Evolutionary conservation across 2,888 invertebrate species (phyloP), one percentile per base, ranked within the genome.

Genomic region (Alcis repandata): DNA sequence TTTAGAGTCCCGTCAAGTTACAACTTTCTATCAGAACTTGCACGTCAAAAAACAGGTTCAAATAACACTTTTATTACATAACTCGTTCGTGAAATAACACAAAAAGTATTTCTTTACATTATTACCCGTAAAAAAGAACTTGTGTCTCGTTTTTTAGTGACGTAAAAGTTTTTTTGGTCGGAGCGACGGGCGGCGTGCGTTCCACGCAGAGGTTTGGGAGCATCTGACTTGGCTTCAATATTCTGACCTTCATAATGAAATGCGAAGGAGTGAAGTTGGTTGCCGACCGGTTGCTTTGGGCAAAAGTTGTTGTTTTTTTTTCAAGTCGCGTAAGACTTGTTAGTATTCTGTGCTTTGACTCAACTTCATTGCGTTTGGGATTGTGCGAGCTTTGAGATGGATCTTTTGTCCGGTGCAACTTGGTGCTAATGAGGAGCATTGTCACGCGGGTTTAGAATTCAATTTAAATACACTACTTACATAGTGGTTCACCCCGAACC

Each of bases 261-360:
- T 66, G 65, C 65, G 60, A 58, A 70, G 72, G 78, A 79, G 84
- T 87, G 89, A 91, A 91, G 91, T 91, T 90, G 76, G 88, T 61
- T 46, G 63, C 60, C 68, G 84, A 90, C 91, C 90, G 90, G 91
- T 91, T 85, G 71, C 88, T 90, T 90, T 91, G 77, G 91, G 89
- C 90, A 89, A 91, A 91, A 90, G 87, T 89, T 83, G 84, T 79
- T 79, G 74, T 79, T 79, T 81, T 79, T 83, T 79, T 77, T 76
- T 79, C 79, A 79, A 82, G 80, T 79, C 19, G 57, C 57, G 36
- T 77, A 74, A 72, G 41, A 67, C 70, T 80, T 79, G 59, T 63
- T 67, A 51, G 59, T 68, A 68, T 67, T 67, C 70, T 71, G 69
- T 62, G 66, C 58, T 63, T 52, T n/a, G 64, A 75, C 79, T 82